phyloP scores from a whole-genome alignment of 2,797 vertebrate species.

The Argyrosomus regius region DNA sequence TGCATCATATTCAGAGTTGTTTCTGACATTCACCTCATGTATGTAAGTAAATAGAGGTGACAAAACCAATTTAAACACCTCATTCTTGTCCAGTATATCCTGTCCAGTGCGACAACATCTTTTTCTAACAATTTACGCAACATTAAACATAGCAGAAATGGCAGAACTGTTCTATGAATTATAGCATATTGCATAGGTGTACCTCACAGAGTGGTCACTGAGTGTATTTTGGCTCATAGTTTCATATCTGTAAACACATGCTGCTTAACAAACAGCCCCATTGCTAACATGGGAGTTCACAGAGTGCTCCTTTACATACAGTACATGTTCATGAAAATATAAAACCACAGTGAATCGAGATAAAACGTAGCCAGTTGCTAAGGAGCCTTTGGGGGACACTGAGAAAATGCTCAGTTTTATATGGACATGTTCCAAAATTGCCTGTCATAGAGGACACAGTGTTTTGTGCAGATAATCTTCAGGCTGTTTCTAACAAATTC shows the following conservation, averaged over 20 bases:
- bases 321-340: constrained; percentile 26
- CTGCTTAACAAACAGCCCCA: constrained; percentile 13
- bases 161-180: background rate
- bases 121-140: background rate
- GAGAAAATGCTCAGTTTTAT: constrained; percentile 47
- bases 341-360: constrained; percentile 38
- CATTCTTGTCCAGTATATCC: too few relatives aligned
- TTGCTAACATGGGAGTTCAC: background rate
- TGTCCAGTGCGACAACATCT: background rate
- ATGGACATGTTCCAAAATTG: constrained; percentile 57
- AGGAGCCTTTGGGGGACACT: constrained; percentile 45
- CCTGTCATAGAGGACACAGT: constrained; percentile 32
- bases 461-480: constrained; percentile 64
- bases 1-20: background rate
- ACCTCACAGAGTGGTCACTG: background rate
- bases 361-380: constrained; percentile 43
- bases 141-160: background rate
- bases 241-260: background rate
- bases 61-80: too few relatives aligned
- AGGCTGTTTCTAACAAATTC: constrained; percentile 54
- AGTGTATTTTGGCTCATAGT: background rate
- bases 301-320: constrained; percentile 12
- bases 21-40: background rate
- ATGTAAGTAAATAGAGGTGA: background rate
- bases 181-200: background rate